These are phyloP conservation scores for Sinelater perroti DNA, from an alignment of 2,888 invertebrate genomes.

Conservation along the genomic window DNA sequence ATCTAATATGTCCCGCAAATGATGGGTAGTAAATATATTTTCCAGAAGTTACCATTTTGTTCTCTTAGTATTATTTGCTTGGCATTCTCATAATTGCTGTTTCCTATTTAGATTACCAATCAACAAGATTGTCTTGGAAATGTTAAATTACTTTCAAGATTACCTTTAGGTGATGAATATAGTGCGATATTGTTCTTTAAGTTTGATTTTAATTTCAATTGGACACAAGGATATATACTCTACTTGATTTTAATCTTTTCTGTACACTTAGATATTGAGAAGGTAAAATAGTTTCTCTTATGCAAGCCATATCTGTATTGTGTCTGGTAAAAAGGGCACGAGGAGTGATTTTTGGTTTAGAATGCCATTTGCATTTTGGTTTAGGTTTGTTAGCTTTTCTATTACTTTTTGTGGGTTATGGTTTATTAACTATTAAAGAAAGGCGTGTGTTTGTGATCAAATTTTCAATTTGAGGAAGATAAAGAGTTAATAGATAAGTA, in stretches of 20 bases:
- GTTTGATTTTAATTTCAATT: neutral
- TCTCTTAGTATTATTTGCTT: conserved; percentile 8
- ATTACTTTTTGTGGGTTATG: neutral
- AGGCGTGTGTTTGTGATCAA: neutral
- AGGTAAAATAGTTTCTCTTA: conserved; percentile 16
- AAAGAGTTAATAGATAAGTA: conserved; percentile 6
- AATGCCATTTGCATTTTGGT: conserved; percentile 24
- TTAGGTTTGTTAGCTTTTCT: conserved; percentile 3
- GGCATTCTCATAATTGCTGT: conserved; percentile 25
- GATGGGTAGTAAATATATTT: conserved; percentile 25
- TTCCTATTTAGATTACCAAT: conserved; percentile 27
- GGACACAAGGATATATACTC: neutral
- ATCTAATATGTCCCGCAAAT: conserved; percentile 21
- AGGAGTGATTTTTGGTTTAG: conserved; percentile 2
- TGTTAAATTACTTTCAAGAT: neutral
- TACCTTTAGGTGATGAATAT: neutral
- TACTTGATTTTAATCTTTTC: conserved; percentile 2
- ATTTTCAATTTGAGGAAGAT: conserved; percentile 4
- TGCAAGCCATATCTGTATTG: conserved; percentile 20
- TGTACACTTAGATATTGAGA: conserved; percentile 14
- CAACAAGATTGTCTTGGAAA: conserved; percentile 5
- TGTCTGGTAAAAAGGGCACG: conserved; percentile 13
- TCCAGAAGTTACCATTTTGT: conserved; percentile 21
- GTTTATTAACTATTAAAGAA: conserved; percentile 5
- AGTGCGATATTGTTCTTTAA: conserved; percentile 13